Percentiles rank a stretch among this genome's conserved stretches.
Conservation (phyloP, 2,797 vertebrate species). For the Macrochelys suwanniensis region DNA sequence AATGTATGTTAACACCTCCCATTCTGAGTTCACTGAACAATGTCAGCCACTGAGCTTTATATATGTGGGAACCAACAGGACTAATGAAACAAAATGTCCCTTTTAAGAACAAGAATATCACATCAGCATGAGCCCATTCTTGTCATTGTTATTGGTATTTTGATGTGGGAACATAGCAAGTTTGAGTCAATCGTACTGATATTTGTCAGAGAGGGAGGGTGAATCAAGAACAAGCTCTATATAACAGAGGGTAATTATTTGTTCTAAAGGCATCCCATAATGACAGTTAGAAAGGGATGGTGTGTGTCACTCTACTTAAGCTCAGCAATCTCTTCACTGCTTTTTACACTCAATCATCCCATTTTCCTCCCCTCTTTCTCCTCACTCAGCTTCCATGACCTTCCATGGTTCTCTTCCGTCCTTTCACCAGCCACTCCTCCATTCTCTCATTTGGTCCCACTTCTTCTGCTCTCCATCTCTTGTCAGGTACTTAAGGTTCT, state of each 20-base stretch:
- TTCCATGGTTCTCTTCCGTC: neutral
- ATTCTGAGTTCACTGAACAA: neutral
- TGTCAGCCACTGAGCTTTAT: neutral
- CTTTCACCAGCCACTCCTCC: neutral
- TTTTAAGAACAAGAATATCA: neutral
- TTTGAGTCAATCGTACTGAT: neutral
- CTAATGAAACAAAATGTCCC: neutral
- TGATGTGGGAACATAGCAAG: neutral
- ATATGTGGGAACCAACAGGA: neutral
- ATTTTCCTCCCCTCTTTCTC: neutral
- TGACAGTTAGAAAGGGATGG: neutral
- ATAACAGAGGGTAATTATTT: neutral
- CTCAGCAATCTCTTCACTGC: neutral
- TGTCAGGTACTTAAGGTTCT: neutral
- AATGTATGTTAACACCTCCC: neutral
- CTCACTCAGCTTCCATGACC: fast-evolving
- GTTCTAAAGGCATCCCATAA: neutral
- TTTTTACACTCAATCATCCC: neutral
- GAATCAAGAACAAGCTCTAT: neutral
- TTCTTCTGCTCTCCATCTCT: neutral
- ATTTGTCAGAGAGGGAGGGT: fast-evolving
- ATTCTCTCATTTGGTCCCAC: neutral
- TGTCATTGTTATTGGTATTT: neutral
- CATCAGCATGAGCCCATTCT: neutral
- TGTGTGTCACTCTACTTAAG: neutral